A percentile compares a stretch with the other conserved stretches of the same genome.
Conservation (phyloP, 2,797 vertebrate species). For the Sebastes diaconus region DNA sequence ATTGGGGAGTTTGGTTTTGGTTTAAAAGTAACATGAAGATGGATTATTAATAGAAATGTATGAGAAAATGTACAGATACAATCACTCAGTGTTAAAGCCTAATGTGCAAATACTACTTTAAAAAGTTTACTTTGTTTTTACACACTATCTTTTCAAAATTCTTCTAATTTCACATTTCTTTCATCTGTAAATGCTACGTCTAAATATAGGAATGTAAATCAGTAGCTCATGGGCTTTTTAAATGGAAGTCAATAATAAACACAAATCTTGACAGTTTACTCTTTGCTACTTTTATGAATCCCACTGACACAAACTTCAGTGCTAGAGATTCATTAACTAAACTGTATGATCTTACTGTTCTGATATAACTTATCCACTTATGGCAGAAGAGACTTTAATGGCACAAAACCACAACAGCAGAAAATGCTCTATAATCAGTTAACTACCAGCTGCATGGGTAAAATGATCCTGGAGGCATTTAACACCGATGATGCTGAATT, state of each 20-base stretch:
- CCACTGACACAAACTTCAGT: neutral
- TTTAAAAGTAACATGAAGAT: neutral
- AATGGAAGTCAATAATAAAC: neutral
- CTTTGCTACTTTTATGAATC: neutral
- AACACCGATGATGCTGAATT: conserved; percentile 5
- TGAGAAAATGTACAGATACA: neutral
- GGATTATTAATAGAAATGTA: neutral
- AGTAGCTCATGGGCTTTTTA: neutral
- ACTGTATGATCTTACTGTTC: neutral
- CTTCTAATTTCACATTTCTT: neutral
- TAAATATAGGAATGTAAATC: neutral
- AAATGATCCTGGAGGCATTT: conserved; percentile 10
- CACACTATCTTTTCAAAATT: no score
- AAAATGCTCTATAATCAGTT: conserved; percentile 19
- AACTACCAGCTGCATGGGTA: conserved; percentile 7
- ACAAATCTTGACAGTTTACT: neutral
- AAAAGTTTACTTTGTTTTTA: neutral
- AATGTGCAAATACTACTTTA: neutral
- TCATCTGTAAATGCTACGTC: neutral
- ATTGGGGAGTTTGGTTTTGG: neutral
- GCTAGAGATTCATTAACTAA: conserved; percentile 1
- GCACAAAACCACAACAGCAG: conserved; percentile 13
- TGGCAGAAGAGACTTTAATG: neutral
- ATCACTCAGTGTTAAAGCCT: neutral
- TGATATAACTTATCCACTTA: conserved; percentile 14